Evolutionary conservation across 2,113 vertebrate genomes (phyloP).

Genomic region (Pteropus alecto): DNA sequence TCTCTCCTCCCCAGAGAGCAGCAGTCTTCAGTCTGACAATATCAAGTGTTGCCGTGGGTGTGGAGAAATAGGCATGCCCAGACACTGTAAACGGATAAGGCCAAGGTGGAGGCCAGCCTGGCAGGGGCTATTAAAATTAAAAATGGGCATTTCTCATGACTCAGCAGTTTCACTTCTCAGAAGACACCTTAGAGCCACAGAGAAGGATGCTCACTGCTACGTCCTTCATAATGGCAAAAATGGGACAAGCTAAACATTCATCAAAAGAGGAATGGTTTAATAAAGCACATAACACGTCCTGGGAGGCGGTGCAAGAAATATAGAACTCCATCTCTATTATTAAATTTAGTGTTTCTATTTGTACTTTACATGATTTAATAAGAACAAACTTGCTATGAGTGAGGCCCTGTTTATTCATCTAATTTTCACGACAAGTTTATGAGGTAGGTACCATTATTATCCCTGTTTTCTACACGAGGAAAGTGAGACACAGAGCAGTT

Average conservation of each 20-base stretch:
- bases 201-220: not conserved
- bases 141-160: conserved; percentile 36
- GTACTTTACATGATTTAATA: not conserved
- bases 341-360: not conserved
- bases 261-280: not conserved
- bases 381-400: not conserved
- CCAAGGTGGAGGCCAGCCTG: not conserved
- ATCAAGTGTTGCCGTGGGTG: not conserved
- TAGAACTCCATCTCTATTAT: not conserved
- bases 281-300: not conserved
- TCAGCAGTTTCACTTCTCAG: conserved; percentile 18
- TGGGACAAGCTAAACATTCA: not conserved
- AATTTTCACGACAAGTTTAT: not conserved
- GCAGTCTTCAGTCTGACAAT: not conserved
- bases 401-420: not conserved
- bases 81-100: not conserved
- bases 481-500: not conserved
- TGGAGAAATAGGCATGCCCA: not conserved
- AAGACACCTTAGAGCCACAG: not conserved
- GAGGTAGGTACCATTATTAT: not conserved
- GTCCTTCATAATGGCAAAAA: not conserved
- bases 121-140: conserved; percentile 10
- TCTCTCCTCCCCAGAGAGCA: not conserved
- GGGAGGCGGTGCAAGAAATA: not conserved
- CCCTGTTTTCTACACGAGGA: not conserved